Conservation (phyloP, 1,140 invertebrate species). For the Halictus rubicundus region DNA sequence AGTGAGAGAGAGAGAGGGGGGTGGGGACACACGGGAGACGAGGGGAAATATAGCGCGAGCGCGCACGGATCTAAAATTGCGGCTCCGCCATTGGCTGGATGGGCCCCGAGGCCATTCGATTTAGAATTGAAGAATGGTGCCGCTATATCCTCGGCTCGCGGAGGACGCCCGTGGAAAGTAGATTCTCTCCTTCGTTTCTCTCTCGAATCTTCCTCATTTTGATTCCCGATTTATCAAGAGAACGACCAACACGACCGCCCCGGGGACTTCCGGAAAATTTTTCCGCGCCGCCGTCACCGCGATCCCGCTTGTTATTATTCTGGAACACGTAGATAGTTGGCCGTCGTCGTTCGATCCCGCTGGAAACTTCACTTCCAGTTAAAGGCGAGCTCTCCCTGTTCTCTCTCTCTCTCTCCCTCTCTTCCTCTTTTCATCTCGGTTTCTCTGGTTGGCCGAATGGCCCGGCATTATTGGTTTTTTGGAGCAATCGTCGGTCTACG, state of each 20-base stretch:
- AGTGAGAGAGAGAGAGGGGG: too few species aligned
- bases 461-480: not conserved
- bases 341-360: not conserved
- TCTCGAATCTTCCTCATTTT: slow-evolving; percentile 49
- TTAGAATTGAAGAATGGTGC: slow-evolving; percentile 75
- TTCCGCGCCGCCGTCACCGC: not conserved
- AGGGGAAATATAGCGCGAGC: slow-evolving; percentile 45
- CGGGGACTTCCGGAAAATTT: slow-evolving; percentile 33
- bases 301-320: slow-evolving; percentile 33
- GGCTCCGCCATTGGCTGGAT: slow-evolving; percentile 63
- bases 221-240: slow-evolving; percentile 52
- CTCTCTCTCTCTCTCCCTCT: not conserved
- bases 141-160: slow-evolving; percentile 57
- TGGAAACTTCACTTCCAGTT: not conserved
- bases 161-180: slow-evolving; percentile 58
- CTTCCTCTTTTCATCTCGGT: not conserved
- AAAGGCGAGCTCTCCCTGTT: not conserved
- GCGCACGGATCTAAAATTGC: slow-evolving; percentile 55
- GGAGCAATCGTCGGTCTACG: not conserved
- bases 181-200: slow-evolving; percentile 47
- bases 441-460: too few species aligned
- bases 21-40: too few species aligned
- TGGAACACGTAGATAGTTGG: not conserved
- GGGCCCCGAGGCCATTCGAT: slow-evolving; percentile 73
- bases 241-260: slow-evolving; percentile 36